Base-by-base conservation (phyloP, 64 coral and sea anemone species). In the Porites australiensis region DNA sequence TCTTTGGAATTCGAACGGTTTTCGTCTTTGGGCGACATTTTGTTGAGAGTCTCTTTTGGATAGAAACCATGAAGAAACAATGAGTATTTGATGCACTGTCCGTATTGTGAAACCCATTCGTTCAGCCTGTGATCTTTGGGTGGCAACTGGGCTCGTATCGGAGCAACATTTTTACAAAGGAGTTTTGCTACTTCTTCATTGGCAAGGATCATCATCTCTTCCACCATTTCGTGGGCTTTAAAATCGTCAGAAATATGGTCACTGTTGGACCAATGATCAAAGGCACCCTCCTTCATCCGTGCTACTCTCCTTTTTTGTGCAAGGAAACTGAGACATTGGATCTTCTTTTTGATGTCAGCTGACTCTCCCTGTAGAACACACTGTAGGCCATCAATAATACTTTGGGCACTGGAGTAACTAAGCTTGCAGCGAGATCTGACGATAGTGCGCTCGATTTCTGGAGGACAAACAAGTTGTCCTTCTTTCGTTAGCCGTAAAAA, bases 171-270 rank as follows among this genome's bases (percentile, higher is more conserved):
- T 13, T 13, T 4, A 5, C 12, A 60, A 2, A 98, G 16, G 18
- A 66, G 44, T 61, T 96, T 61, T 22, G 90, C 97, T 67, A 91
- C 82, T 44, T 75, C 47, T 61, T 91, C 50, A 88, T 98, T 98
- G 47, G 91, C 88, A 20, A 98, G 57, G 50, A 98, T 64, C 97
- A 98, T 96, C 20, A 98, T 87, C 47, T 98, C 97, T 50, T 96
- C 94, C 3, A 98, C 82, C 47, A 98, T 78, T 63, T 96, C 94
- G 70, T 98, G 97, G 51, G 97, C 94, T 58, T 93, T 88, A 64
- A 82, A 78, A 20, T 79, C 62, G 73, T 91, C 70, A 0, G 60
- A 50, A 55, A 82, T 47, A 82, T 82, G 6, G 23, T 88, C 87
- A 22, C 64, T 75, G 43, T 67, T n/a, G 53, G 49, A 44, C 58